phyloP scores from a whole-genome alignment of 2,113 vertebrate genomes.

The Neoarius graeffei region DNA sequence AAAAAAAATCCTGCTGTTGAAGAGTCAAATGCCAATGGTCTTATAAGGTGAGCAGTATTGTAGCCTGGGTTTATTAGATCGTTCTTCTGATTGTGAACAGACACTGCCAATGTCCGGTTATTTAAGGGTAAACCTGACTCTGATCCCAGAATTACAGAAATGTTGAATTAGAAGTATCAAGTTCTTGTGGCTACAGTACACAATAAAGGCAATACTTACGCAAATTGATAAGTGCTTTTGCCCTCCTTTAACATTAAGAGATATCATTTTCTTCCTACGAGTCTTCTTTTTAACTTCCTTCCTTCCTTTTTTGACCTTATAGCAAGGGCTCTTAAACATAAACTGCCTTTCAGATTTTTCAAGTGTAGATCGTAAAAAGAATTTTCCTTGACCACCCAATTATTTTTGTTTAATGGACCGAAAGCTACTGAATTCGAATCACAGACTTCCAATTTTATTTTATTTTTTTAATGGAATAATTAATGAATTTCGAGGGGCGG shows the following conservation, averaged over 20 bases:
- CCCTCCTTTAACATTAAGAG: constrained; percentile 49
- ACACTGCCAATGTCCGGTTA: constrained; percentile 53
- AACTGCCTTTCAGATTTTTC: too few relatives aligned
- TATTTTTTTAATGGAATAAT: too few relatives aligned
- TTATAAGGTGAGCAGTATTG: constrained; percentile 23
- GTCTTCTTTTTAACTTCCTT: not conserved
- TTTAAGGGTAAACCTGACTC: constrained; percentile 70
- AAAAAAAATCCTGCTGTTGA: not conserved
- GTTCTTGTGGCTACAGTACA: constrained; percentile 72
- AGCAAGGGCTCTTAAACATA: too few relatives aligned
- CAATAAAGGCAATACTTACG: constrained; percentile 67
- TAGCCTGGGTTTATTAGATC: constrained; percentile 22
- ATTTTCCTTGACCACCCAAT: too few relatives aligned
- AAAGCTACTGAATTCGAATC: too few relatives aligned
- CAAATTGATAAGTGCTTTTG: constrained; percentile 61
- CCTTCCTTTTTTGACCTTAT: not conserved
- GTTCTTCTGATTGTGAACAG: constrained; percentile 37
- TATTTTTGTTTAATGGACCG: too few relatives aligned
- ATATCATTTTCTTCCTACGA: not conserved
- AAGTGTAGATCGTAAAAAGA: too few relatives aligned
- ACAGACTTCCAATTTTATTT: too few relatives aligned
- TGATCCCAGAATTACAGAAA: constrained; percentile 49
- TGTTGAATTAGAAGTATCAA: constrained; percentile 67
- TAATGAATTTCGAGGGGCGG: too few relatives aligned
- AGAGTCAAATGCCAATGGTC: constrained; percentile 2